Conservation (phyloP, 1,140 invertebrate species). For the Polypedilum vanderplanki region DNA sequence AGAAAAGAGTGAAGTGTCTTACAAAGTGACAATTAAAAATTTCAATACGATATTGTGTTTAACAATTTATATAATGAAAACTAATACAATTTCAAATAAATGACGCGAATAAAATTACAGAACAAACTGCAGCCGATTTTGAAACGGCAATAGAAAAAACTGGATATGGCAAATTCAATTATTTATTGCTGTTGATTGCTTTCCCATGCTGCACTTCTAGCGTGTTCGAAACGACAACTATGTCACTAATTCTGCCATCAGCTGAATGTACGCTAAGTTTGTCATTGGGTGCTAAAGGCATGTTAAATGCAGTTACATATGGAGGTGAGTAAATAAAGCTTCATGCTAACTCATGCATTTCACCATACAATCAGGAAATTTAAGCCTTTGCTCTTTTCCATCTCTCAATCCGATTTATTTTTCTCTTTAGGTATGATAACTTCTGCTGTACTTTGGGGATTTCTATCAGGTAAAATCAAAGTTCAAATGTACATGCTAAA, state of each 20-base stretch:
- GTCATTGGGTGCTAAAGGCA: slow-evolving; percentile 57
- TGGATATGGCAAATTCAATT: slow-evolving; percentile 60
- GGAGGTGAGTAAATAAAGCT: slow-evolving; percentile 46
- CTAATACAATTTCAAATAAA: no score
- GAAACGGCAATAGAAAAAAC: slow-evolving; percentile 53
- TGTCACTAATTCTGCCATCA: slow-evolving; percentile 60
- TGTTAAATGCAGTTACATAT: slow-evolving; percentile 59
- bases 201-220: slow-evolving; percentile 57
- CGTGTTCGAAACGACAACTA: slow-evolving; percentile 56
- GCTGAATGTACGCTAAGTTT: slow-evolving; percentile 64
- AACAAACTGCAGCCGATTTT: slow-evolving; percentile 46
- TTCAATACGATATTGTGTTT: no score
- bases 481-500: background rate
- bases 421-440: slow-evolving; percentile 63
- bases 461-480: slow-evolving; percentile 49
- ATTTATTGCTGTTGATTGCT: slow-evolving; percentile 52
- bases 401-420: background rate
- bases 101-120: background rate
- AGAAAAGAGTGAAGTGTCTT: no score
- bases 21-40: no score
- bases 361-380: no score
- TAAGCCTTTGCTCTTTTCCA: background rate
- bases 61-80: no score
- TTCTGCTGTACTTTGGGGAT: slow-evolving; percentile 75
- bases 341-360: no score